Conservation (phyloP, 2,797 vertebrate genomes). For the Danio jaintianensis region DNA sequence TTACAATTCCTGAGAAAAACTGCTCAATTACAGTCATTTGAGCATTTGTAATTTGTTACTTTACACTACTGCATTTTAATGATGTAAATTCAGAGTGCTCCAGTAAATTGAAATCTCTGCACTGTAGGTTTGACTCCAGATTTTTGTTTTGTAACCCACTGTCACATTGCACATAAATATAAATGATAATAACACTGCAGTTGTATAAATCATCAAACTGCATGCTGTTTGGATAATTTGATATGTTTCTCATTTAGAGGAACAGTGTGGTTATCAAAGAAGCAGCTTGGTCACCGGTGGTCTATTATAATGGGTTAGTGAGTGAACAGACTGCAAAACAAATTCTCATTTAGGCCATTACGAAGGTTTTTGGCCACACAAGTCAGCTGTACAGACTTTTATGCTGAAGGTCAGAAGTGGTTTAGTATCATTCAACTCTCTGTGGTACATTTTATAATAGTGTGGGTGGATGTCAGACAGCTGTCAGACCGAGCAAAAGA, state of each 20-base stretch:
- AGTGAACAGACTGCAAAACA: not conserved
- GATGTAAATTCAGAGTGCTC: too few species aligned
- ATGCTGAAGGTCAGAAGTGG: slow-evolving; percentile 4
- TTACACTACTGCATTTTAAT: too few species aligned
- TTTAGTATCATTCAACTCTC: not conserved
- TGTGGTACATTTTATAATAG: slow-evolving; percentile 17
- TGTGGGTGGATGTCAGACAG: slow-evolving; percentile 34
- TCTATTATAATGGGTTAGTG: not conserved
- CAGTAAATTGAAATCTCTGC: too few species aligned
- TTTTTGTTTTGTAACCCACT: not conserved
- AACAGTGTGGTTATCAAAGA: not conserved
- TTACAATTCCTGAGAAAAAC: too few species aligned
- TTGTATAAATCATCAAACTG: not conserved
- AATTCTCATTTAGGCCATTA: not conserved
- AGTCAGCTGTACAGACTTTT: not conserved
- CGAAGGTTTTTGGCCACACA: not conserved
- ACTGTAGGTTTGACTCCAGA: not conserved
- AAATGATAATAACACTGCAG: not conserved
- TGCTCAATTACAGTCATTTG: too few species aligned
- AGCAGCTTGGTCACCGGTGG: not conserved
- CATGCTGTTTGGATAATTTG: not conserved
- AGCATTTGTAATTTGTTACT: too few species aligned
- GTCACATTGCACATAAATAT: too few species aligned
- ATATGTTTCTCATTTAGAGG: not conserved
- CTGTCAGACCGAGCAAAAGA: slow-evolving; percentile 9